Base-by-base conservation (phyloP, 2,888 invertebrate genomes). In the Hoplodrina ambigua region DNA sequence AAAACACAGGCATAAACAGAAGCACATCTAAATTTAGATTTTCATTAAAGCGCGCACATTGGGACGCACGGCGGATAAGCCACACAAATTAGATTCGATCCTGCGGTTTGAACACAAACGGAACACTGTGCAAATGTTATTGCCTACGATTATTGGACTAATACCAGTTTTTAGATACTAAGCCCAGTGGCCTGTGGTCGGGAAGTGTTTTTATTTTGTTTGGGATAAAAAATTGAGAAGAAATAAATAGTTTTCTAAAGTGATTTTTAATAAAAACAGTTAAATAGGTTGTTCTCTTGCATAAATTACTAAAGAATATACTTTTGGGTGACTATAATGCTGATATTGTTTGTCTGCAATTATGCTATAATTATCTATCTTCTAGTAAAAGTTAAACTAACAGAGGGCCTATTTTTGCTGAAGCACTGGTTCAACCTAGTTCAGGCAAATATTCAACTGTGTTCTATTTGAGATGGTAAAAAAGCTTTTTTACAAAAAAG, bases 81-180 rank as follows among this genome's bases (percentile, higher is more conserved):
- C 73, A 67, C 70, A 72, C 81, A 81, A 84, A 84, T 84, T 81
- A 84, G 81, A 83, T 80, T 73, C 78, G 78, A 75, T 71, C 72
- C 70, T 77, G 79, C 66, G 65, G 74, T 72, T 71, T 66, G 63
- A 50, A 70, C 74, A 59, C 81, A 82, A 82, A 79, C 75, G 72
- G 68, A 72, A 66, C 73, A 56, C 63, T 66, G 58, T 58, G 65
- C 78, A 68, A 70, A 75, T 71, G 69, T 74, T 80, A 75, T 71
- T 75, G 74, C 70, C 56, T 44, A 52, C 69, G 66, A 74, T 79
- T 72, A 69, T 75, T 69, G 58, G 54, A 33, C 63, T 70, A 63
- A 72, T 68, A 54, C 46, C 50, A 37, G 33, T 52, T 69, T 75
- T 75, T 44, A 11, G 49, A 53, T 44, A 57, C 17, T 52, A 72